Evolutionary conservation across 1,140 invertebrate genomes (phyloP), one percentile per base, ranked within the genome.

Genomic region (Himalopsyche phryganea): DNA sequence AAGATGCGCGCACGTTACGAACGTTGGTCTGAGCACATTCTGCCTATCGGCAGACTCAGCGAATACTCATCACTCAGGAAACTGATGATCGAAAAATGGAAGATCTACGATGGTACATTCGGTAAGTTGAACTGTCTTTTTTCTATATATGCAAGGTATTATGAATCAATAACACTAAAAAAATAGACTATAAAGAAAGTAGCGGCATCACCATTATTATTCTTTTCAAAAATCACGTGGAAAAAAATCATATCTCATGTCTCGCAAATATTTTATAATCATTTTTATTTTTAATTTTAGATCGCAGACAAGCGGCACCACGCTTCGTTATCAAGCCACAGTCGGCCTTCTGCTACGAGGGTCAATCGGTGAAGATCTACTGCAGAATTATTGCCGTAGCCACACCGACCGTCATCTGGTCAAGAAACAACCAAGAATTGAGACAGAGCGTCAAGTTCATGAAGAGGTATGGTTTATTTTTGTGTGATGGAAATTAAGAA

Each of bases 371-470:
- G 33, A 96, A 96, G 70, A 95, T 99, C 81, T 94, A 93, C 67
- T 99, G 96, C 73, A 87, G 94, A 63, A 90, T 99, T 58, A 93
- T 99, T 66, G 95, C 95, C 6, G 86, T 91, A 54, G 94, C 96
- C 15, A 85, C 94, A 15, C 92, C 96, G 2, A 96, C 94, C 7
- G 82, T 99, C 32, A 92, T 92, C 15, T 99, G 98, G 98, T 92
- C 87, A 62, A 88, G 92, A 63, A 95, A 96, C 74, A 94, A 93
- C 70, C 81, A 85, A 63, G 95, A 98, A 68, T 78, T 99, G n/a
- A 83, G 90, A 50, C 97, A 99, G 76, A 97, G 94, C 65, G 94
- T 98, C 18, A 99, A 99, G 76, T 97, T 95, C 75, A 98, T 99
- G 96, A 98, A 98, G 79, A 86, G 96, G 63, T 76, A 38, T 53